Conservation (phyloP, 2,113 vertebrate species). For the Patagioenas fasciata region DNA sequence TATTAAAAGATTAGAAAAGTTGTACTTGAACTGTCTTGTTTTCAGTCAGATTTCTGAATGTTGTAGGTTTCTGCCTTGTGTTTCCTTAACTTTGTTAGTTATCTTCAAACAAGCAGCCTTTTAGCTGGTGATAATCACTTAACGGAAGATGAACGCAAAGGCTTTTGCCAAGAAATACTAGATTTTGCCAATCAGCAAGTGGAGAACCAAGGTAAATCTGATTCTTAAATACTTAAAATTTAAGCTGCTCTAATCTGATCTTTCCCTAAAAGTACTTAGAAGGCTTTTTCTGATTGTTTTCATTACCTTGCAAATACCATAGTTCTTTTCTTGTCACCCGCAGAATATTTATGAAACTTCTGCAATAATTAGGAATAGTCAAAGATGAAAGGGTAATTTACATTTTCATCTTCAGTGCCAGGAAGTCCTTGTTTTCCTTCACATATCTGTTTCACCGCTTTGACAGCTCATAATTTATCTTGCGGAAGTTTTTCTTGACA, state of each 20-base stretch:
- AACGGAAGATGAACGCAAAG: constrained; percentile 81
- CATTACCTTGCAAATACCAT: not conserved
- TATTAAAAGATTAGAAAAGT: not conserved
- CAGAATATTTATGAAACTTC: not conserved
- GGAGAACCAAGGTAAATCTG: constrained; percentile 75
- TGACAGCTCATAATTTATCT: not conserved
- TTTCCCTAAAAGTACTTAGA: not conserved
- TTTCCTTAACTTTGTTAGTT: constrained; percentile 86
- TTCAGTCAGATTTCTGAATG: not conserved
- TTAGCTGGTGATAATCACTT: constrained; percentile 89
- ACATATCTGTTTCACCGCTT: not conserved
- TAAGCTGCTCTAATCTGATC: not conserved
- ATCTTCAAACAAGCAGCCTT: constrained; percentile 93
- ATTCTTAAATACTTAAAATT: not conserved
- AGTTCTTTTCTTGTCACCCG: not conserved
- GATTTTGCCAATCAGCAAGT: constrained; percentile 76
- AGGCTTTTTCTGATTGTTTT: not conserved
- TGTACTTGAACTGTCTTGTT: not conserved
- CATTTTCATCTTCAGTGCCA: not conserved
- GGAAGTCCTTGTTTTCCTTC: not conserved
- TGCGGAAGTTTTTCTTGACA: not conserved
- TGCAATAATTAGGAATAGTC: not conserved
- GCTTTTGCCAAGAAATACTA: constrained; percentile 94
- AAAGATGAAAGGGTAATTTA: not conserved
- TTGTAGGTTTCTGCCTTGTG: not conserved